Base-by-base conservation (phyloP, 2,888 invertebrate species). In the Conchocele bisecta region DNA sequence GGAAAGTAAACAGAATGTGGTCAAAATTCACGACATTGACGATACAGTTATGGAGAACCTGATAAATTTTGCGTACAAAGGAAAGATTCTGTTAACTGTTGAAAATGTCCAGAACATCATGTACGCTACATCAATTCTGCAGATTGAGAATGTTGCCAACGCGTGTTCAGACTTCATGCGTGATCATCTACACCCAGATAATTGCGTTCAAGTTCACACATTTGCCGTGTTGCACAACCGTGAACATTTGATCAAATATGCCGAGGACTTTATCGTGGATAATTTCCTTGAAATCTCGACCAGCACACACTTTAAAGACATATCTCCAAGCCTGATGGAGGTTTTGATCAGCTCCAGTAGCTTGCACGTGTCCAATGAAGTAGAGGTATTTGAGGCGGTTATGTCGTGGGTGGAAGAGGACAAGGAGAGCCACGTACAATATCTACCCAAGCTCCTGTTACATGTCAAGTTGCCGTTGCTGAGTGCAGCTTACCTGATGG, bases 81-180 rank as follows among this genome's bases (percentile, higher is more conserved):
- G 90, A 33, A 88, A 88, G 63, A 88, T 92, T 24, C 75, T 81
- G 11, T 82, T 92, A 5, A 90, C 86, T 39, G 85, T 88, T 2
- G 89, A 90, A 11, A 92, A 91, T 80, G 92, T 92, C 7, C 92
- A 92, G 82, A 85, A 87, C 4, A 75, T 92, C n/a, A 83, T 92
- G 17, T 92, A 91, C 79, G 92, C 92, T 1, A 89, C 92, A 2
- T 91, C 91, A 22, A 91, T 92, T 54, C 84, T 92, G 6, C 92
- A 92, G 85, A 89, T 92, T 46, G 92, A 92, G 65, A 81, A 86
- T 24, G 91, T 92, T 5, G 90, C 91, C 15, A 81, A 86, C 31
- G 92, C 89, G 1, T 92, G 92, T 68, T 90, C 92, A 74, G 87
- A 90, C 37, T 92, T 92, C 82, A 91, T 92, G 89, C 89, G 90